Conservation (phyloP, 2,797 vertebrate genomes). For the Tarsius wallacei region DNA sequence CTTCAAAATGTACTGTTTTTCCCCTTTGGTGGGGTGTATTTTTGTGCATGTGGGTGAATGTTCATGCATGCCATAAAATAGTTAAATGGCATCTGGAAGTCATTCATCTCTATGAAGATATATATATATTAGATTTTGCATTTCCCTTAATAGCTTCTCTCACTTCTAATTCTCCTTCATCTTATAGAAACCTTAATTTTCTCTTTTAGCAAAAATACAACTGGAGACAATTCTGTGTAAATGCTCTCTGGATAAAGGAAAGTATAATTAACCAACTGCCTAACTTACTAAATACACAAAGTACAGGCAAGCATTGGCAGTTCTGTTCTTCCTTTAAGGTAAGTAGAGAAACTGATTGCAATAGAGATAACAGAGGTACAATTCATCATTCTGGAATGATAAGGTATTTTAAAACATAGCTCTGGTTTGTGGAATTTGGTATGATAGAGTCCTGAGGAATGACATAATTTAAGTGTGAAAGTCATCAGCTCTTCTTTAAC, state of each 20-base stretch:
- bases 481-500: background rate
- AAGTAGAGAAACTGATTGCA: conserved; percentile 26
- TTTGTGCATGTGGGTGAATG: background rate
- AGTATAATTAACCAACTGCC: conserved; percentile 51
- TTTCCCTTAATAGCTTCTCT: background rate
- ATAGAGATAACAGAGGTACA: background rate
- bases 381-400: conserved; percentile 50
- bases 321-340: conserved; percentile 33
- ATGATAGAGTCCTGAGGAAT: background rate
- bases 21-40: background rate
- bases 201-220: background rate
- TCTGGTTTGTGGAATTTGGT: background rate
- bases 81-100: background rate
- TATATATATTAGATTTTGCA: background rate
- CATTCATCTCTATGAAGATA: background rate
- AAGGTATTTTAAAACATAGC: conserved; percentile 20
- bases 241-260: conserved; percentile 22
- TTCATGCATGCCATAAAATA: background rate
- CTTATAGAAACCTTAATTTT: conserved; percentile 14
- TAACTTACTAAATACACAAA: conserved; percentile 42
- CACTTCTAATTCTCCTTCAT: conserved; percentile 41
- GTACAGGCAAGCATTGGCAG: background rate
- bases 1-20: background rate
- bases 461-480: background rate
- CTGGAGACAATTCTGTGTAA: background rate